Evolutionary conservation across 2,888 invertebrate genomes (phyloP).

Genomic region (Zaprionus bogoriensis): DNA sequence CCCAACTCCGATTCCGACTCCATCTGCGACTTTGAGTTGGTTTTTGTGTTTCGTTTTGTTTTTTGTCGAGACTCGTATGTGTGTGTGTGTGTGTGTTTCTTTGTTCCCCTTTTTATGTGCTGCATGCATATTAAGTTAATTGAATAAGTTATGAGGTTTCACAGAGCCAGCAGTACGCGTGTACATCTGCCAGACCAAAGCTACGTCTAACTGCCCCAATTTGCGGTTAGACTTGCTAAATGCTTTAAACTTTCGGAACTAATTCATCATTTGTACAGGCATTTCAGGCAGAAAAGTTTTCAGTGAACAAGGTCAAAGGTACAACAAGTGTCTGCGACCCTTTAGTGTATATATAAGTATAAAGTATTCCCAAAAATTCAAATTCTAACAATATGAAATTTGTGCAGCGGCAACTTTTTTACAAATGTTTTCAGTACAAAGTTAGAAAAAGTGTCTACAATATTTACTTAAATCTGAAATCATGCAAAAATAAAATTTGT

Average conservation of each 20-base stretch:
- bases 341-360: too few relatives aligned
- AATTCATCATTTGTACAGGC: constrained; percentile 1
- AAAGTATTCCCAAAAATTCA: too few relatives aligned
- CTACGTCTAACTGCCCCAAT: neutral
- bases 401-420: too few relatives aligned
- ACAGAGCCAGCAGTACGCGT: too few relatives aligned
- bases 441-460: too few relatives aligned
- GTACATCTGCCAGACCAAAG: neutral
- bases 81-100: neutral
- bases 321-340: too few relatives aligned
- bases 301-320: too few relatives aligned
- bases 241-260: neutral
- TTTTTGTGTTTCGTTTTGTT: constrained; percentile 1
- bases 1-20: neutral
- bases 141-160: constrained; percentile 22
- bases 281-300: too few relatives aligned
- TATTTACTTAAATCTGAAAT: too few relatives aligned
- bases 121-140: constrained; percentile 36
- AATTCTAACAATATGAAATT: too few relatives aligned
- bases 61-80: constrained; percentile 1
- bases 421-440: too few relatives aligned
- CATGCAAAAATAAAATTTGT: too few relatives aligned
- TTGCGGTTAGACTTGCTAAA: constrained; percentile 1
- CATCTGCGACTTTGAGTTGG: neutral
- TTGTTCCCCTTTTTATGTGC: constrained; percentile 13